Evolutionary conservation across 2,113 vertebrate genomes (phyloP).

Genomic region (Theristicus caerulescens): DNA sequence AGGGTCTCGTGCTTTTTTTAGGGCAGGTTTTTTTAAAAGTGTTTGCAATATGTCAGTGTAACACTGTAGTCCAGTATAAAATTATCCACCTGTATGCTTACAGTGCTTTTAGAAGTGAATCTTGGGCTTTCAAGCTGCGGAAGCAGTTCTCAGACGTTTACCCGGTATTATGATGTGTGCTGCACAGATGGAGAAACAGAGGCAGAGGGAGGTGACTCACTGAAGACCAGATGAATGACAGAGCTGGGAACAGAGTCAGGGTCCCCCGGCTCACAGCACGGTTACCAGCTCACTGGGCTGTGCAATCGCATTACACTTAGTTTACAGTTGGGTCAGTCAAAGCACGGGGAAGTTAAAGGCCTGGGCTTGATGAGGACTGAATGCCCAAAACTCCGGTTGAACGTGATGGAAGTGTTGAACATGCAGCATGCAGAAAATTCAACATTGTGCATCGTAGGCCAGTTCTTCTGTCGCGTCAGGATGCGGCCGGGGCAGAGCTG

Average conservation of each 20-base stretch:
- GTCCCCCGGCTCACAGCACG: neutral
- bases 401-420: neutral
- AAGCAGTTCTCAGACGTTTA: neutral
- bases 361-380: neutral
- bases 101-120: neutral
- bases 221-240: neutral
- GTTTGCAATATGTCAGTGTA: neutral
- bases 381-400: neutral
- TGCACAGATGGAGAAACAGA: neutral
- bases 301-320: neutral
- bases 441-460: neutral
- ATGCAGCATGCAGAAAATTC: neutral
- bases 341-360: neutral
- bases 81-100: neutral
- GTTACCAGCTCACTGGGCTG: neutral
- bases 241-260: neutral
- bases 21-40: neutral
- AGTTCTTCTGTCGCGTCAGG: neutral
- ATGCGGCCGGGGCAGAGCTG: neutral
- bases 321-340: neutral
- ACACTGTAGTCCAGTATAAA: neutral
- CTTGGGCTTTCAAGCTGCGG: neutral
- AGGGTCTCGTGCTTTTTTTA: neutral
- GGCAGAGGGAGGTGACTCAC: neutral
- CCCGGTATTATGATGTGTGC: neutral